A percentile compares a stretch with the other conserved stretches of the same genome.
Evolutionary conservation across 1,140 invertebrate species (phyloP).

Genomic region (Dryas iulia): DNA sequence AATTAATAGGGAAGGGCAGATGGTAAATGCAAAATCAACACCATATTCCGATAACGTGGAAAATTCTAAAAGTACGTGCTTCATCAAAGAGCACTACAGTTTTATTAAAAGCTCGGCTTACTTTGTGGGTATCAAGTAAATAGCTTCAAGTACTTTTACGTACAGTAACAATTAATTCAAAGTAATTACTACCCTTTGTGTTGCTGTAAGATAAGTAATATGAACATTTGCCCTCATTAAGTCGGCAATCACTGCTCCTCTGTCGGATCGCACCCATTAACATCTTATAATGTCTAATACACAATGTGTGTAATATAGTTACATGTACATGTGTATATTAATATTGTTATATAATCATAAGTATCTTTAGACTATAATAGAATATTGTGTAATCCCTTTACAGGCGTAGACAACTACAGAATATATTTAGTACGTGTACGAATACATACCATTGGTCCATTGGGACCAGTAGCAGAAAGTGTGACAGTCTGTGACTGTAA

Average conservation of each 20-base stretch:
- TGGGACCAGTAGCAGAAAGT: too few species aligned
- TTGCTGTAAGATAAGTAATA: neutral
- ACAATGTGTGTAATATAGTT: neutral
- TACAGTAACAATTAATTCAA: neutral
- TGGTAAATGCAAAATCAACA: neutral
- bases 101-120: neutral
- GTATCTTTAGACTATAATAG: too few species aligned
- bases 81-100: neutral
- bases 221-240: neutral
- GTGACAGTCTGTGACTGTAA: too few species aligned
- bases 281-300: neutral
- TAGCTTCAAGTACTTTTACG: neutral
- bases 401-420: neutral
- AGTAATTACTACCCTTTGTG: neutral
- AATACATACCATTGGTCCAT: too few species aligned
- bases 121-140: neutral
- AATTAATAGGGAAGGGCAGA: neutral
- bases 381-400: neutral
- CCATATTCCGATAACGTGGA: neutral
- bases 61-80: conserved; percentile 1
- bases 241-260: neutral
- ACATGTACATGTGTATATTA: neutral
- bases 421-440: too few species aligned
- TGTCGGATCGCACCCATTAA: neutral
- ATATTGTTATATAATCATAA: neutral